Evolutionary conservation across 2,888 invertebrate genomes (phyloP), one percentile per base, ranked within the genome.

Genomic region (Diogma glabrata): DNA sequence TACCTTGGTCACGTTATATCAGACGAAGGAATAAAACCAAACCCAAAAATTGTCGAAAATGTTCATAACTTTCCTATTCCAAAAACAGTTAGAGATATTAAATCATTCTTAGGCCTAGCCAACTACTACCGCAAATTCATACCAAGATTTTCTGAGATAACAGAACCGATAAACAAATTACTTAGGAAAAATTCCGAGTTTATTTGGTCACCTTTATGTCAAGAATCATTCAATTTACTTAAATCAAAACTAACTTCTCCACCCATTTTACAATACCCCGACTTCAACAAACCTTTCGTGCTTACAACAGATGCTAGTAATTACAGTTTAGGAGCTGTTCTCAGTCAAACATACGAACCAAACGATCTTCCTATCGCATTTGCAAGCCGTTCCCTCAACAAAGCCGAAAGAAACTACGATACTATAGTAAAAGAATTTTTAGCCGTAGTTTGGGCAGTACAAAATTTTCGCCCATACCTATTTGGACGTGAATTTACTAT

Each of bases 381-480:
- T 52, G 62, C 63, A 4, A 59, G 59, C 22, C 49, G 65, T 53
- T 63, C 62, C 1, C 51, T 64, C 14, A 66, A 61, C 51, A 56
- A 58, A 52, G 57, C 0, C 5, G 64, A 67, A 60, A 28, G 23
- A 6, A 67, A 65, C 47, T 69, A 69, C 52, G 56, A 57, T 3
- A 64, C 64, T 1, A 67, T 57, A 2, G 66, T 70, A 57, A 59
- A 59, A 43, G 67, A 4, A 20, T 12, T 40, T 17, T 4, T 40
- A 19, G 40, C 20, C 4, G 20, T 19, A 10, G 9, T 19, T 5
- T 67, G 63, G 61, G 57, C 55, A 8, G 53, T 56, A 1, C 61
- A 64, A 56, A 57, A 65, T 52, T 69, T 66, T 53, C 19, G 65
- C 26, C 64, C 66, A 4, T 69, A 67, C 50, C 48, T 69, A 3